These are phyloP conservation scores for Caerostris extrusa DNA, from an alignment of 1,140 invertebrate genomes.

Conservation along the genomic window DNA sequence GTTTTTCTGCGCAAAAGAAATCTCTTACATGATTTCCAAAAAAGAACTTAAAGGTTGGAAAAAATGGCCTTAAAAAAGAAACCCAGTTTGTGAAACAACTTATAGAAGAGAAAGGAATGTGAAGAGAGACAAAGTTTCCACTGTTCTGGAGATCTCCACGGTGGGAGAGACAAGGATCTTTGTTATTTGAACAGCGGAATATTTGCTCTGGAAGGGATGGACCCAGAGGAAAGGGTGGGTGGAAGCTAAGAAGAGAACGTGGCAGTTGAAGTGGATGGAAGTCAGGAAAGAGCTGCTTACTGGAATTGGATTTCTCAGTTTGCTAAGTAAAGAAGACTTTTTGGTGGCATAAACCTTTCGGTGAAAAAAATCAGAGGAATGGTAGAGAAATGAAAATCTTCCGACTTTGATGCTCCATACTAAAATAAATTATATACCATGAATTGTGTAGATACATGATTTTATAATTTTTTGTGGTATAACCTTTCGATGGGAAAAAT, in stretches of 20 bases:
- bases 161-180: not conserved
- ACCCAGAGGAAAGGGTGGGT: not conserved
- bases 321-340: not conserved
- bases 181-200: slow-evolving; percentile 6
- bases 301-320: slow-evolving; percentile 26
- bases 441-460: no score
- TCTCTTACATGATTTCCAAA: not conserved
- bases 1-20: not conserved
- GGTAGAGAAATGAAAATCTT: not conserved
- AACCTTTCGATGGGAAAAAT: no score
- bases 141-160: not conserved
- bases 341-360: no score
- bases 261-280: slow-evolving; percentile 4
- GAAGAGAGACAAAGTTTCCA: slow-evolving; percentile 23
- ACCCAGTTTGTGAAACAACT: not conserved
- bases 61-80: not conserved
- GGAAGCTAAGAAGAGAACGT: not conserved
- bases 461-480: no score
- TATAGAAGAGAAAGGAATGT: slow-evolving; percentile 8
- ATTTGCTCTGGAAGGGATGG: not conserved
- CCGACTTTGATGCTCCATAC: not conserved
- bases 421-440: no score
- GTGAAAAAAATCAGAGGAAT: not conserved
- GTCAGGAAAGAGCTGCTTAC: not conserved
- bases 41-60: not conserved